These are phyloP conservation scores for Platyscapa corneri DNA, from an alignment of 1,140 invertebrate genomes.

Conservation along the genomic window DNA sequence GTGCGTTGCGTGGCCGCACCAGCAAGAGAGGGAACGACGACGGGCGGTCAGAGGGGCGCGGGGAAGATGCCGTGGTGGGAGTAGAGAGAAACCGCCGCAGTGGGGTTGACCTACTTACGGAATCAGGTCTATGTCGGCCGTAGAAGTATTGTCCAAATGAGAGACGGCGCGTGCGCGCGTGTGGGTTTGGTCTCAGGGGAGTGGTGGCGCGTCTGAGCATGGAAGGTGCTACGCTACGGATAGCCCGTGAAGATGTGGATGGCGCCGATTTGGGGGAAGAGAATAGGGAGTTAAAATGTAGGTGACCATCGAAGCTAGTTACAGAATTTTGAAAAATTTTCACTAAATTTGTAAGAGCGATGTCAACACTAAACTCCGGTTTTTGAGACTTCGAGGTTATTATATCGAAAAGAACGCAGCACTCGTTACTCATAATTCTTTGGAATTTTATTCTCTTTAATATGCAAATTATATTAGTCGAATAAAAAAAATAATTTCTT, in stretches of 20 bases:
- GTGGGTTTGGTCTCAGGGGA: background rate
- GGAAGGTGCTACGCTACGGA: background rate
- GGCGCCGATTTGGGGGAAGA: background rate
- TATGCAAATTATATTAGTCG: too few relatives aligned
- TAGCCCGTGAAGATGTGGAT: background rate
- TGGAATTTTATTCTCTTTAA: too few relatives aligned
- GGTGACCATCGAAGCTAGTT: background rate
- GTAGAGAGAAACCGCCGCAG: constrained; percentile 69
- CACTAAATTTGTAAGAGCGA: too few relatives aligned
- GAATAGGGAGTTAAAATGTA: too few relatives aligned
- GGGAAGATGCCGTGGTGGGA: constrained; percentile 50
- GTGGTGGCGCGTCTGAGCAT: background rate
- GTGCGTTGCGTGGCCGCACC: constrained; percentile 53
- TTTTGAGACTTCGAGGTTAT: too few relatives aligned
- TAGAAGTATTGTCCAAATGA: constrained; percentile 70
- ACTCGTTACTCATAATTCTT: too few relatives aligned
- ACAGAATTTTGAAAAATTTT: too few relatives aligned
- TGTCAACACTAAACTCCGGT: too few relatives aligned
- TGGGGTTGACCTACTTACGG: constrained; percentile 81
- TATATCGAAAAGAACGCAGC: too few relatives aligned
- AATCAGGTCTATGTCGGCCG: constrained; percentile 76
- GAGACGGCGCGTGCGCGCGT: constrained; percentile 46
- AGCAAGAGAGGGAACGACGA: constrained; percentile 45
- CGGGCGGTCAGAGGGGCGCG: constrained; percentile 63
- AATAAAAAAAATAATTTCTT: too few relatives aligned